Base-by-base conservation (phyloP, 2,888 invertebrate species). In the Plebejus argus region DNA sequence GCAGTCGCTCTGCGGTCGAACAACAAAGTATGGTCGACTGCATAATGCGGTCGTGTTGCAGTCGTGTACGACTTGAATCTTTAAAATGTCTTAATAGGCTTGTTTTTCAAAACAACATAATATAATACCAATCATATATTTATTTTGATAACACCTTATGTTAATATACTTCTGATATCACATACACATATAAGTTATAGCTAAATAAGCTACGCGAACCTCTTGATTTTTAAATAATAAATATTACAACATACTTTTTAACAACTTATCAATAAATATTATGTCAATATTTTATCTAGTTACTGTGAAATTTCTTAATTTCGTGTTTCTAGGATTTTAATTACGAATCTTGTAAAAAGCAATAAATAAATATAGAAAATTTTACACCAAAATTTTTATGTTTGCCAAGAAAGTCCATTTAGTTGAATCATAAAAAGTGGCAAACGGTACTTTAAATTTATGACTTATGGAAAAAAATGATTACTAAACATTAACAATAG, bases 161-260 rank as follows among this genome's bases (percentile, higher is more conserved):
- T 72, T 49, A 72, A 72, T 72, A 72, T 72, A 72, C 23, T 10
- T 72, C 49, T 72, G 49, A 72, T 72, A 49, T 72, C 72, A 72
- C 49, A 72, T 72, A 72, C 49, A 72, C 45, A 72, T 45, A 45
- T 70, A 35, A 23, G 33, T 12, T 35, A 70, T 8, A 35, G 70
- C 70, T 61, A 12, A 61, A 61, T 6, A 8, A 58, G 58, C 61
- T 45, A 58, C 56, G 56, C n/a, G 7, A 23, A 58, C 10, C n/a
- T 8, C 1, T 58, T 23, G 23, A 23, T 61, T 0, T 61, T 61
- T 12, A 23, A 23, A 23, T 61, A 61, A 61, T 23, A 61, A 61
- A 61, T 61, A 61, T 23, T 23, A 61, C 12, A 61, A n/a, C 12
- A 12, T 23, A 61, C 12, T 8, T 12, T 23, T 61, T 23, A 12